These are phyloP conservation scores for Hassar affinis DNA, from an alignment of 2,113 vertebrate genomes.

Conservation along the genomic window DNA sequence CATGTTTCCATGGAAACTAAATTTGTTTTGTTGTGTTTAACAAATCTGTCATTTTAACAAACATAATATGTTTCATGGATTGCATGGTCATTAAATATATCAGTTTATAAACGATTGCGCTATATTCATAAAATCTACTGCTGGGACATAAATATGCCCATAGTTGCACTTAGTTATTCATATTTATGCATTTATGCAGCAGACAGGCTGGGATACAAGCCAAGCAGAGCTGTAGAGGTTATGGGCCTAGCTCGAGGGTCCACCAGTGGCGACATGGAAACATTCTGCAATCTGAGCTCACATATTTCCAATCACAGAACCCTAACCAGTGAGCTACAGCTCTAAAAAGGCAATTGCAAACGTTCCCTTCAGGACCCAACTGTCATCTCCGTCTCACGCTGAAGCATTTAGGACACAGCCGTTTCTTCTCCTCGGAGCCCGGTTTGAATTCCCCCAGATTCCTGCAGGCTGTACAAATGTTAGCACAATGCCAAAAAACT, in stretches of 20 bases:
- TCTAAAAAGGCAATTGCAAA: background rate
- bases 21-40: background rate
- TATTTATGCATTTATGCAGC: background rate
- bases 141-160: background rate
- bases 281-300: background rate
- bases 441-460: conserved; percentile 10
- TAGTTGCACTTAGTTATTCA: background rate
- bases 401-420: conserved; percentile 14
- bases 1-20: background rate
- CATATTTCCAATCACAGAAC: background rate
- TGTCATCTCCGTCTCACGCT: background rate
- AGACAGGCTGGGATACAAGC: background rate
- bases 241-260: background rate
- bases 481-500: conserved; percentile 21
- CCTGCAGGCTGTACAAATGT: conserved; percentile 36
- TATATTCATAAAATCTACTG: background rate
- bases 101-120: background rate
- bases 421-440: conserved; percentile 4
- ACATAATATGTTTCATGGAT: background rate
- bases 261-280: background rate
- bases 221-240: background rate
- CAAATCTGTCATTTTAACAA: background rate
- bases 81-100: background rate
- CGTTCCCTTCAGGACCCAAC: background rate
- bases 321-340: background rate